Percentiles rank a stretch among this genome's conserved stretches.
phyloP scores from a whole-genome alignment of 2,797 vertebrate species.

The Malurus splendens region DNA sequence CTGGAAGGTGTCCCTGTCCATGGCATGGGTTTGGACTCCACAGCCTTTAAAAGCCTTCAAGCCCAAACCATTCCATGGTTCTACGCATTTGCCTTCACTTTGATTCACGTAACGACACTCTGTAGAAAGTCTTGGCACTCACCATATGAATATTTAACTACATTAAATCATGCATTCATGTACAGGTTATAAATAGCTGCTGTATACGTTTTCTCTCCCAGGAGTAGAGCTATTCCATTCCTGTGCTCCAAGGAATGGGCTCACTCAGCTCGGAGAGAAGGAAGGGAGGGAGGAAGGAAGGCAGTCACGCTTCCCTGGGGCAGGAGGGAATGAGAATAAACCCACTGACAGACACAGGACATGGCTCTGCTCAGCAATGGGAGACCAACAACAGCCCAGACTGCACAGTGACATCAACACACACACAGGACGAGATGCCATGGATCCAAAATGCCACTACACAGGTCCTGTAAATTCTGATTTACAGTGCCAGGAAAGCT shows the following conservation, averaged over 20 bases:
- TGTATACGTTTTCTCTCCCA: neutral
- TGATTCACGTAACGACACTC: neutral
- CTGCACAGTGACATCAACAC: neutral
- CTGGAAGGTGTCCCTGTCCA: neutral
- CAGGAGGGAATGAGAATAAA: neutral
- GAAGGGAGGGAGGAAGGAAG: neutral
- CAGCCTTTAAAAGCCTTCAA: neutral
- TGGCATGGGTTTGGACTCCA: neutral
- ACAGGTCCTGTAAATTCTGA: neutral
- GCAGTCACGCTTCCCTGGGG: neutral
- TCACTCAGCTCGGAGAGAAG: neutral
- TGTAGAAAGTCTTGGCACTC: slow-evolving; percentile 10
- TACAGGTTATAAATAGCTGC: neutral
- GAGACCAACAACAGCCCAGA: neutral
- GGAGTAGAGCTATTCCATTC: neutral
- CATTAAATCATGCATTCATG: slow-evolving; percentile 9
- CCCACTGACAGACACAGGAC: neutral
- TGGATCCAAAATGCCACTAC: neutral
- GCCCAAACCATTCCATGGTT: neutral
- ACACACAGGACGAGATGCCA: neutral
- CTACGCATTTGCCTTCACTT: neutral
- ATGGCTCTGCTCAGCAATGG: neutral
- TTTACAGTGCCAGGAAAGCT: neutral
- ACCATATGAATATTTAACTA: neutral
- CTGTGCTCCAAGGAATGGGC: neutral